Evolutionary conservation across 2,113 vertebrate genomes (phyloP).

Genomic region (Nothoprocta perdicaria): DNA sequence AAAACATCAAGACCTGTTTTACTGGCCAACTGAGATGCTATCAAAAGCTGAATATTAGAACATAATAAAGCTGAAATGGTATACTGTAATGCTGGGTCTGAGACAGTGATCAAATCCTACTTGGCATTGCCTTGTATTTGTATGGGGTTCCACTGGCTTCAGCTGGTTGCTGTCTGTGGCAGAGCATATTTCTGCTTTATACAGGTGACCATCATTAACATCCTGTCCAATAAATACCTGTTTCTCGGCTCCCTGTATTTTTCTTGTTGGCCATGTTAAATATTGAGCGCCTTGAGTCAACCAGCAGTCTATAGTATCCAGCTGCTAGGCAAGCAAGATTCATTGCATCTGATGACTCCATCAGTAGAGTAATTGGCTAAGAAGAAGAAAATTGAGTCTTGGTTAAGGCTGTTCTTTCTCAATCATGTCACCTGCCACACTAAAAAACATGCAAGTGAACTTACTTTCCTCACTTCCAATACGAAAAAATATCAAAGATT

Average conservation of each 20-base stretch:
- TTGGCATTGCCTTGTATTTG: not conserved
- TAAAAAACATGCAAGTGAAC: not conserved
- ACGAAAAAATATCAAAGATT: not conserved
- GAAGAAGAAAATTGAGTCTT: slow-evolving; percentile 46
- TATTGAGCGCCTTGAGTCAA: slow-evolving; percentile 96
- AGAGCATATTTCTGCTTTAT: not conserved
- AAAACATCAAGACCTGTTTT: not conserved
- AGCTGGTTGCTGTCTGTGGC: not conserved
- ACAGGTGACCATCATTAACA: not conserved
- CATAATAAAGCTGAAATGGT: not conserved
- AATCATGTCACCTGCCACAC: not conserved
- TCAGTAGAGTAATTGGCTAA: slow-evolving; percentile 95
- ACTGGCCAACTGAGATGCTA: not conserved
- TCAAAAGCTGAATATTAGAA: not conserved
- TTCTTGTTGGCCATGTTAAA: slow-evolving; percentile 97
- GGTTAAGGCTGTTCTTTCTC: slow-evolving; percentile 41
- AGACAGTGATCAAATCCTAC: not conserved
- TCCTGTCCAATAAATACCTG: slow-evolving; percentile 73
- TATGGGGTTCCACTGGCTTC: not conserved
- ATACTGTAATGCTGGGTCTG: not conserved
- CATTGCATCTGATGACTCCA: slow-evolving; percentile 98
- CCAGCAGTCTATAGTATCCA: slow-evolving; percentile 94
- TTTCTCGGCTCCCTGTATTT: slow-evolving; percentile 79
- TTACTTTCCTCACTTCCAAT: not conserved
- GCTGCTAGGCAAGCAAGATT: slow-evolving; percentile 98